phyloP scores from a whole-genome alignment of 2,113 vertebrate species.

The Laterallus jamaicensis region DNA sequence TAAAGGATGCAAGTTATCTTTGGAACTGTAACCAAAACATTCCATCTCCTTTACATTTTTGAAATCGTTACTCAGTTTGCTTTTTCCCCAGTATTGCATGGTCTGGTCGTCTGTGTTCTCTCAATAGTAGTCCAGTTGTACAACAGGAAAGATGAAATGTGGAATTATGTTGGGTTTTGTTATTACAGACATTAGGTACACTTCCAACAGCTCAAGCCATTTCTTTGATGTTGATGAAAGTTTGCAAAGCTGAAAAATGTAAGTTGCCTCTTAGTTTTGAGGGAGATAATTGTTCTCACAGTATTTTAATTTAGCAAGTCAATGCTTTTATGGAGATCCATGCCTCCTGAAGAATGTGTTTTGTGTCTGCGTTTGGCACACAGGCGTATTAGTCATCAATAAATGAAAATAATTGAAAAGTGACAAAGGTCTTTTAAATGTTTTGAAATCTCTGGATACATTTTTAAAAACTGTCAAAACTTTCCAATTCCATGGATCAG shows the following conservation, averaged over 20 bases:
- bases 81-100: background rate
- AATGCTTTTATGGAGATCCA: background rate
- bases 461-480: background rate
- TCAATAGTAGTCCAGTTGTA: background rate
- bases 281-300: background rate
- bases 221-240: background rate
- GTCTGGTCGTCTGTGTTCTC: background rate
- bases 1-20: background rate
- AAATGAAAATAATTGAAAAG: constrained; percentile 17
- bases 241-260: background rate
- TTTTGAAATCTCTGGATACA: background rate
- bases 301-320: background rate
- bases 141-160: background rate
- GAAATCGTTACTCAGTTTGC: background rate
- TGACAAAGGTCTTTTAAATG: background rate
- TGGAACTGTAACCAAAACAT: background rate
- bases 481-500: background rate
- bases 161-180: background rate
- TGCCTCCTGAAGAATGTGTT: background rate
- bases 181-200: accelerated
- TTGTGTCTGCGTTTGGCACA: background rate
- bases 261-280: background rate
- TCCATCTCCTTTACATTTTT: background rate
- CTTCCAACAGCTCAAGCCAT: background rate
- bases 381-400: background rate